These are phyloP conservation scores for Tuberolachnus salignus DNA, from an alignment of 2,888 invertebrate genomes.

Conservation along the genomic window DNA sequence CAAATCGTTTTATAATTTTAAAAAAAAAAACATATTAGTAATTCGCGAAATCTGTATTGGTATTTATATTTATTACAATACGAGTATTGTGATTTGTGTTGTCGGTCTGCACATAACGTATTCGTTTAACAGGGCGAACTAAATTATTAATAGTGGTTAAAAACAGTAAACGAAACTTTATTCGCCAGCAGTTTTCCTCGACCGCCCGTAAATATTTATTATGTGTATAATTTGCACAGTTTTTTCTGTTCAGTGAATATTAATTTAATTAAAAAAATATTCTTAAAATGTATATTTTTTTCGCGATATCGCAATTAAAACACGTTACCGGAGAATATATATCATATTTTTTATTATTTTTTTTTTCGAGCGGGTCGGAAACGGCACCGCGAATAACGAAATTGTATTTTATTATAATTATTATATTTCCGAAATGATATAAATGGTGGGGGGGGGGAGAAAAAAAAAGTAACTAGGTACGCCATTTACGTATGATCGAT, in stretches of 20 bases:
- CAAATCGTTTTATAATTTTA: background rate
- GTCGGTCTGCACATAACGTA: background rate
- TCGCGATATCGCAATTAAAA: no score
- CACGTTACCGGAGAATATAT: no score
- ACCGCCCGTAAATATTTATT: slow-evolving; percentile 20
- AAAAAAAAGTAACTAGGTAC: no score
- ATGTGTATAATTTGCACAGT: background rate
- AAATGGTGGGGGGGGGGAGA: no score
- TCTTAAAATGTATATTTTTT: background rate
- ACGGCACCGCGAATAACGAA: no score
- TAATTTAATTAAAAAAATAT: slow-evolving; percentile 35
- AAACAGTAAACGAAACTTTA: slow-evolving; percentile 18
- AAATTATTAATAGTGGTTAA: slow-evolving; percentile 21
- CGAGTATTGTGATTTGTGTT: background rate
- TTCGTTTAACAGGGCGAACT: background rate
- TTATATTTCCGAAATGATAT: no score
- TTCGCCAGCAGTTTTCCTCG: background rate
- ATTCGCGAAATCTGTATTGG: background rate
- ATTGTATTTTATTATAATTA: no score
- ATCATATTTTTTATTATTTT: no score
- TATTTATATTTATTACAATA: background rate
- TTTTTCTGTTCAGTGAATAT: slow-evolving; percentile 36
- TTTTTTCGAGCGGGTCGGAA: no score
- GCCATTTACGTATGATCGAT: no score
- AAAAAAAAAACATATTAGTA: background rate